These are phyloP conservation scores for Palythoa caribaeorum DNA, from an alignment of 92 coral and sea anemone genomes.

Conservation along the genomic window DNA sequence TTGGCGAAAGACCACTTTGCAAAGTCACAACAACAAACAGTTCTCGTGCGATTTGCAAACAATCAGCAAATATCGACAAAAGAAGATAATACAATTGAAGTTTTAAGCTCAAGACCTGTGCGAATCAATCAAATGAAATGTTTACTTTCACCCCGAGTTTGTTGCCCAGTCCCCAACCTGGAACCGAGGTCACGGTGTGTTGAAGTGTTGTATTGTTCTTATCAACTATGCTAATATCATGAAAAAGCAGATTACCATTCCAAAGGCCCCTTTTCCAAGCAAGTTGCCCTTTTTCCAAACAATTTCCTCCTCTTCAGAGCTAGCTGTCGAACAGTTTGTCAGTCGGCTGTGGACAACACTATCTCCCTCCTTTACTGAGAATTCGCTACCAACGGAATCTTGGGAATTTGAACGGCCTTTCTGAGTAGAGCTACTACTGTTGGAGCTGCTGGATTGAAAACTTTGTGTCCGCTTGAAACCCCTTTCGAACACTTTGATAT, in stretches of 20 bases:
- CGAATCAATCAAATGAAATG: no score
- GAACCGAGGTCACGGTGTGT: no score
- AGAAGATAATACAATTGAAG: no score
- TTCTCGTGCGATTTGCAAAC: no score
- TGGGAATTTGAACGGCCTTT: conserved; percentile 52
- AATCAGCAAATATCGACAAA: no score
- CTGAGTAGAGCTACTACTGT: conserved; percentile 69
- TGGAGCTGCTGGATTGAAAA: conserved; percentile 49
- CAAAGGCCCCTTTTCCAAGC: conserved; percentile 97
- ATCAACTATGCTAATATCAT: no score
- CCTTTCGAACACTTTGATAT: conserved; percentile 59
- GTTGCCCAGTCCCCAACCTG: no score
- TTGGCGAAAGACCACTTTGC: no score
- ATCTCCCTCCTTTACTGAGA: conserved; percentile 39
- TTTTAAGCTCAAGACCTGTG: no score
- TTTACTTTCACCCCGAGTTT: no score
- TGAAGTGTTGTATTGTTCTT: no score
- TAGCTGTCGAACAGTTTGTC: conserved; percentile 73
- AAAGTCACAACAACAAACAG: no score
- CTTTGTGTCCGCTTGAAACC: conserved; percentile 50
- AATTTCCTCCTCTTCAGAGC: conserved; percentile 90
- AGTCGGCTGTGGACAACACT: conserved; percentile 75
- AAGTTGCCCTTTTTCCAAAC: conserved; percentile 95
- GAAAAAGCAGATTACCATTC: conserved; percentile 73
- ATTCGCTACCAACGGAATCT: conserved; percentile 62